These are phyloP conservation scores for Xiphophorus maculatus DNA, from an alignment of 2,113 vertebrate genomes.

Conservation along the genomic window DNA sequence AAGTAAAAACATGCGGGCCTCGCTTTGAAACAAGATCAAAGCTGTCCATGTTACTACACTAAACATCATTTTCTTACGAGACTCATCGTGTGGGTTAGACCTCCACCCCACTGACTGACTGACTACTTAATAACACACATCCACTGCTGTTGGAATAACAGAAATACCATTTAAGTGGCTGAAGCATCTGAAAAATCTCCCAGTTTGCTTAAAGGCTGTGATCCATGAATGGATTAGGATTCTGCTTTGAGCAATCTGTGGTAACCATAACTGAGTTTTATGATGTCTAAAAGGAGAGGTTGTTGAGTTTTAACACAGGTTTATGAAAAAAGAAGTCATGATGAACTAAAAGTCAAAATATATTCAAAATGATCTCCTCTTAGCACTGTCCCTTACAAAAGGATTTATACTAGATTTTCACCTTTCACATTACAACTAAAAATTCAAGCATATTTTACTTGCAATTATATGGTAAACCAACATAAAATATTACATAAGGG, in stretches of 20 bases:
- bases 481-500: neutral
- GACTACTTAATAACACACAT: slow-evolving; percentile 27
- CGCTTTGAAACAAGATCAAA: slow-evolving; percentile 68
- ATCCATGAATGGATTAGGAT: slow-evolving; percentile 38
- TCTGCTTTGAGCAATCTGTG: slow-evolving; percentile 27
- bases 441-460: too few species aligned
- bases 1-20: slow-evolving; percentile 46
- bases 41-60: slow-evolving; percentile 52
- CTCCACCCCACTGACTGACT: neutral
- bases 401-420: too few species aligned
- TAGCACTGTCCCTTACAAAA: neutral
- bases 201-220: neutral
- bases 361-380: slow-evolving; percentile 1
- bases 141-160: neutral
- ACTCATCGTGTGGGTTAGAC: slow-evolving; percentile 18
- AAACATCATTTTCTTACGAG: slow-evolving; percentile 35
- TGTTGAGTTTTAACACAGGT: slow-evolving; percentile 19
- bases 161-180: neutral
- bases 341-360: slow-evolving; percentile 9
- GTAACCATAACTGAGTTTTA: slow-evolving; percentile 5
- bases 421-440: too few species aligned
- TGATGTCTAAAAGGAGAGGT: neutral
- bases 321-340: slow-evolving; percentile 35
- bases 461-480: neutral
- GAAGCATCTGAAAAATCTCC: neutral